phyloP scores from a whole-genome alignment of 2,888 invertebrate species.

The Azorinus chamasolen region DNA sequence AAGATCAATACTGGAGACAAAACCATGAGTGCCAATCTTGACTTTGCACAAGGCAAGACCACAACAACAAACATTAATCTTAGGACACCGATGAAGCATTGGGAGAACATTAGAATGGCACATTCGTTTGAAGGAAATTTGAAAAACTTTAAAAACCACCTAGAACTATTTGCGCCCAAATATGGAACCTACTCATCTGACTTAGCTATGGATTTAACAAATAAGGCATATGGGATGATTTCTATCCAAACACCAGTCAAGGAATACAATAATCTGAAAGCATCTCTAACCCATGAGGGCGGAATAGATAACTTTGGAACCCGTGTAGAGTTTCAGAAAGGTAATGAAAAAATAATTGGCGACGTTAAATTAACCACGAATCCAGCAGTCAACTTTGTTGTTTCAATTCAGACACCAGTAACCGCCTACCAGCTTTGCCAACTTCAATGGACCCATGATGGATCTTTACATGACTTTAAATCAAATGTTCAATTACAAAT shows the following conservation, averaged over 20 bases:
- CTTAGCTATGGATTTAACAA: constrained; percentile 10
- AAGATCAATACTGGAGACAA: constrained; percentile 20
- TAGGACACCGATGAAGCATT: constrained; percentile 35
- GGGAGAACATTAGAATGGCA: constrained; percentile 16
- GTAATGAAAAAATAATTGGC: constrained; percentile 5
- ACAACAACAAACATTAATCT: constrained; percentile 18
- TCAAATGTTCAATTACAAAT: constrained; percentile 33
- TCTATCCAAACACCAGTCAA: constrained; percentile 43
- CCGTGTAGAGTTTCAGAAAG: constrained; percentile 32
- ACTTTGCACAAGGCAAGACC: constrained; percentile 25
- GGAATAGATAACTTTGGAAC: constrained; percentile 19
- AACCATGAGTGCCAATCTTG: constrained; percentile 17
- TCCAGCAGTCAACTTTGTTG: constrained; percentile 22
- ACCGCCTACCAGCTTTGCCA: constrained; percentile 13
- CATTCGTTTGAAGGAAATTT: constrained; percentile 31
- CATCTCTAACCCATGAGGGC: constrained; percentile 39
- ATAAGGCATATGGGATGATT: background rate
- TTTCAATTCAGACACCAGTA: constrained; percentile 36
- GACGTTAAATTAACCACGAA: constrained; percentile 32
- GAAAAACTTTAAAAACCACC: constrained; percentile 23
- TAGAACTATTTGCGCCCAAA: constrained; percentile 24
- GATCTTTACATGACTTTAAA: constrained; percentile 38
- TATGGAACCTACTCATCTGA: constrained; percentile 26
- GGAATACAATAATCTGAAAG: constrained; percentile 32
- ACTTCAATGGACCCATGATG: constrained; percentile 37